phyloP scores from a whole-genome alignment of 2,797 vertebrate species.

The Phataginus tricuspis region DNA sequence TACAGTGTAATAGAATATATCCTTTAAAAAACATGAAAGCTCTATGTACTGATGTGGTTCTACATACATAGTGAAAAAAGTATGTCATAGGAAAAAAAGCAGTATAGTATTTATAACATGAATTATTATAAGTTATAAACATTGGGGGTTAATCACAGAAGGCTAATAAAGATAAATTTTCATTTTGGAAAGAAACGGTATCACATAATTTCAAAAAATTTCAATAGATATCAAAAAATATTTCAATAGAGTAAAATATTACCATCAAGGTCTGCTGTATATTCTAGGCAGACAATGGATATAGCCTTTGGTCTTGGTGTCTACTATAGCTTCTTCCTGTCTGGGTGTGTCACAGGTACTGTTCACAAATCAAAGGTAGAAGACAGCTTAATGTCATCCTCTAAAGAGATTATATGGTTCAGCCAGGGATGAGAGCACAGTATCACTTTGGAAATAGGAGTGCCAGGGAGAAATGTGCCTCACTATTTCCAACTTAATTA shows the following conservation, averaged over 20 bases:
- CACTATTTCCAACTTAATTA: conserved; percentile 24
- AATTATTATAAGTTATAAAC: background rate
- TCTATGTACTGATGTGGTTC: background rate
- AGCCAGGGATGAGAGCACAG: background rate
- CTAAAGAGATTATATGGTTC: background rate
- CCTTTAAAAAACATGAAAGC: background rate
- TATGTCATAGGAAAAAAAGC: background rate
- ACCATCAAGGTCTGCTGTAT: background rate
- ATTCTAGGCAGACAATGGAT: background rate
- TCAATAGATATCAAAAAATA: background rate
- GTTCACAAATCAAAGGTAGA: background rate
- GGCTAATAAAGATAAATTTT: background rate
- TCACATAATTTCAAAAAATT: background rate
- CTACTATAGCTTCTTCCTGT: background rate
- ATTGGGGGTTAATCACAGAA: background rate
- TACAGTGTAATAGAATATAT: background rate
- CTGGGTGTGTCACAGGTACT: background rate
- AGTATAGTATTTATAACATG: background rate
- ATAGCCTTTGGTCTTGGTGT: background rate
- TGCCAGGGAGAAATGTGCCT: background rate
- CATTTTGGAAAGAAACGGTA: background rate
- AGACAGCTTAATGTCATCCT: background rate
- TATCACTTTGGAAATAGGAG: background rate
- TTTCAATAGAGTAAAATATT: background rate
- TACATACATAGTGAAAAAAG: background rate